Percentiles rank a stretch among this genome's conserved stretches.
Evolutionary conservation across 2,888 invertebrate genomes (phyloP).

Genomic region (Desoria tigrina): DNA sequence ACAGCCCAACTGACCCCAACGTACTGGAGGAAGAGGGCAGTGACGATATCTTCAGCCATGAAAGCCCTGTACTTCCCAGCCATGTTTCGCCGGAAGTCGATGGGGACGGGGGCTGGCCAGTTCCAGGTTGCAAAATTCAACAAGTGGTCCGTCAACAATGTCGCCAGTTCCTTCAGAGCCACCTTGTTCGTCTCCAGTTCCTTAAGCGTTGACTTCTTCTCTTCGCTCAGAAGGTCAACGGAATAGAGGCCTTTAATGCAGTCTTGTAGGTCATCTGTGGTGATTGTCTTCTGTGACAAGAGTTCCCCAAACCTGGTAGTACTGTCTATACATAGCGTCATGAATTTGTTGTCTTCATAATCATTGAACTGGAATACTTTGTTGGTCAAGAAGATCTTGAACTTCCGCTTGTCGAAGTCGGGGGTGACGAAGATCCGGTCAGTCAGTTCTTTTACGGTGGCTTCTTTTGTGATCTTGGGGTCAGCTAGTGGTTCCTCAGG

Average conservation of each 20-base stretch:
- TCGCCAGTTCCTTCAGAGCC: constrained; percentile 35
- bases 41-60: constrained; percentile 42
- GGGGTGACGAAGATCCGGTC: background rate
- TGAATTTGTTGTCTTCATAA: background rate
- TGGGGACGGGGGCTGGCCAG: constrained; percentile 29
- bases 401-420: background rate
- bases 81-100: constrained; percentile 34
- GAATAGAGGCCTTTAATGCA: constrained; percentile 33
- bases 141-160: constrained; percentile 31
- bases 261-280: constrained; percentile 20
- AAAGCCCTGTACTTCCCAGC: constrained; percentile 37
- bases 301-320: background rate
- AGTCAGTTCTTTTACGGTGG: background rate
- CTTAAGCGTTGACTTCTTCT: constrained; percentile 29
- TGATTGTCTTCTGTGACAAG: background rate
- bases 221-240: constrained; percentile 24
- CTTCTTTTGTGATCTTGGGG: background rate
- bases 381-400: background rate
- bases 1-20: too few species aligned
- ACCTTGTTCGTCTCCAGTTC: constrained; percentile 35
- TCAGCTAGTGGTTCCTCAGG: background rate
- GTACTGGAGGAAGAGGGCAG: constrained; percentile 36
- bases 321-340: background rate
- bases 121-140: constrained; percentile 26
- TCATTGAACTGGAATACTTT: background rate